Evolutionary conservation across 1,140 invertebrate genomes (phyloP).

Genomic region (Phortica variegata): DNA sequence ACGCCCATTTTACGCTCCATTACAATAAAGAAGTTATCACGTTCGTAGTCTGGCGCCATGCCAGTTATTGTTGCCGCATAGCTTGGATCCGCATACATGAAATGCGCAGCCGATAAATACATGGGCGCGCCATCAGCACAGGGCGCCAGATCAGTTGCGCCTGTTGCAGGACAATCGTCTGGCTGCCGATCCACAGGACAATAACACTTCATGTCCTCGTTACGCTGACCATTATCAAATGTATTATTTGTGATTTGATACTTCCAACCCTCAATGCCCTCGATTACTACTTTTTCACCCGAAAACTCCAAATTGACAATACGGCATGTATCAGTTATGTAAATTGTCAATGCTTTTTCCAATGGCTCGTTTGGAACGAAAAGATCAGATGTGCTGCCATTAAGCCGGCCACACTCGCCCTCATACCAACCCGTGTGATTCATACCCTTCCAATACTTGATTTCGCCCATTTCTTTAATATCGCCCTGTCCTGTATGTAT

Average conservation of each 20-base stretch:
- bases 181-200: conserved; percentile 49
- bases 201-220: conserved; percentile 63
- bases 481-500: conserved; percentile 70
- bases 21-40: conserved; percentile 70
- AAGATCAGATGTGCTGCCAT: conserved; percentile 73
- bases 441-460: conserved; percentile 69
- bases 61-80: conserved; percentile 68
- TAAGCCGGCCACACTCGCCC: conserved; percentile 65
- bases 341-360: conserved; percentile 63
- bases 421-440: conserved; percentile 62
- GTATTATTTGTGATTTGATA: conserved; percentile 63
- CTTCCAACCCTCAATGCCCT: conserved; percentile 62
- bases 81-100: conserved; percentile 74
- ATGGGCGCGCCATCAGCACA: conserved; percentile 74
- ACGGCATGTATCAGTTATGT: conserved; percentile 70
- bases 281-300: conserved; percentile 40
- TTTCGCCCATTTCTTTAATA: conserved; percentile 65
- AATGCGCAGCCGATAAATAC: conserved; percentile 82
- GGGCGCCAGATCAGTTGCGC: conserved; percentile 66
- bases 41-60: conserved; percentile 66
- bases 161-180: conserved; percentile 57
- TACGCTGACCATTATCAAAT: conserved; percentile 69
- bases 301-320: conserved; percentile 58
- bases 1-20: conserved; percentile 74
- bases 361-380: conserved; percentile 68